These are phyloP conservation scores for Samia ricini DNA, from an alignment of 1,140 invertebrate genomes.

Conservation along the genomic window DNA sequence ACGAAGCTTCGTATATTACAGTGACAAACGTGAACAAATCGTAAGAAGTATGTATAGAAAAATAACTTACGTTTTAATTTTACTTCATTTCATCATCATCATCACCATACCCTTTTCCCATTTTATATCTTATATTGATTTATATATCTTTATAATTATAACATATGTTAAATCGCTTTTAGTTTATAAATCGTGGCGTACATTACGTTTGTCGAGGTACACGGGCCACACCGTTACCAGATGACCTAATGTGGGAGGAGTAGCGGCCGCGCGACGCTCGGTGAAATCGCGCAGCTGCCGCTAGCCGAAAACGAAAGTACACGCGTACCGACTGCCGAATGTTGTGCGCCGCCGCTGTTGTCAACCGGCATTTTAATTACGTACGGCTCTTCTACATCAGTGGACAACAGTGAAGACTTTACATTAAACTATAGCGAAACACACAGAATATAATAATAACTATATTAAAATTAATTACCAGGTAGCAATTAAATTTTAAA, in stretches of 20 bases:
- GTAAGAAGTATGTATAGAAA: too few species aligned
- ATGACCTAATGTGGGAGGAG: conserved; percentile 52
- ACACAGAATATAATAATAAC: too few species aligned
- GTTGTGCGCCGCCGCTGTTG: neutral
- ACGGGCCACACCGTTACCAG: conserved; percentile 48
- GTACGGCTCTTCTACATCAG: neutral
- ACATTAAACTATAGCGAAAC: neutral
- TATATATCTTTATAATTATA: too few species aligned
- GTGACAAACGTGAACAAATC: too few species aligned
- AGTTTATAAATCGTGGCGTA: neutral
- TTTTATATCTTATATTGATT: too few species aligned
- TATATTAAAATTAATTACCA: too few species aligned
- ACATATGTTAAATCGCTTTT: neutral
- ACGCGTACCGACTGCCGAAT: conserved; percentile 13
- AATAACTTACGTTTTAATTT: too few species aligned
- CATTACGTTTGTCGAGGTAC: conserved; percentile 1
- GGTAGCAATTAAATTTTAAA: too few species aligned
- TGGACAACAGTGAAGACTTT: neutral
- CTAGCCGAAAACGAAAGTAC: conserved; percentile 61
- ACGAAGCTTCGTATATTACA: too few species aligned
- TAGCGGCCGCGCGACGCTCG: conserved; percentile 20
- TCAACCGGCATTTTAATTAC: neutral
- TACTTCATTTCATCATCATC: too few species aligned
- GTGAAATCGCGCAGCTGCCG: conserved; percentile 53
- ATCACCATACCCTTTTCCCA: too few species aligned